These are phyloP conservation scores for Poecile atricapillus DNA, from an alignment of 2,113 vertebrate genomes.

Conservation along the genomic window DNA sequence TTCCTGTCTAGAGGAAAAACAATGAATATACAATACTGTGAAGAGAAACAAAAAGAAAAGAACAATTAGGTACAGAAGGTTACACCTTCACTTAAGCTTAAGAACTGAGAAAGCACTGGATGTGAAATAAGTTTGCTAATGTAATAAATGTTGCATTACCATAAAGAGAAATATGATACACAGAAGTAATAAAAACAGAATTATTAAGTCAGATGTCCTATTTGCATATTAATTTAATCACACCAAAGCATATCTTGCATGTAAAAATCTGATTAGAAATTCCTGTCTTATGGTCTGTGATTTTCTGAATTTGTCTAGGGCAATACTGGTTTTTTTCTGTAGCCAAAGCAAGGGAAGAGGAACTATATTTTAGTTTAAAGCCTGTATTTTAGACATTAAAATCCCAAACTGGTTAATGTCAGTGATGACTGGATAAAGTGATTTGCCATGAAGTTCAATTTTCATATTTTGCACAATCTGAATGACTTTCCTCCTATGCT, in stretches of 20 bases:
- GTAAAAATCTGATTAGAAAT: background rate
- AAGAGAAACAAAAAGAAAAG: background rate
- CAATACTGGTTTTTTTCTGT: background rate
- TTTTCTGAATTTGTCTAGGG: background rate
- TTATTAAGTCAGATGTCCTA: background rate
- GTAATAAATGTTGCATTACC: background rate
- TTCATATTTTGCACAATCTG: background rate
- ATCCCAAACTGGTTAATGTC: background rate
- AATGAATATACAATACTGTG: background rate
- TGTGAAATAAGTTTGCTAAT: background rate
- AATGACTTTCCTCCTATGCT: background rate
- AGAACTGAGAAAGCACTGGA: background rate
- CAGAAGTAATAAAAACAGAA: background rate
- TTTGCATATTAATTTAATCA: background rate
- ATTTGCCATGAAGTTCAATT: background rate
- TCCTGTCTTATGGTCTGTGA: background rate
- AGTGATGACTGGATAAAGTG: background rate
- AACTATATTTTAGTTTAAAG: background rate
- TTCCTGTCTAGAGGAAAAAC: background rate
- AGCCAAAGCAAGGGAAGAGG: background rate
- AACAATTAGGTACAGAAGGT: background rate
- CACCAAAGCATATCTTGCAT: background rate
- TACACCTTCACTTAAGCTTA: background rate
- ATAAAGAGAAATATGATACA: background rate
- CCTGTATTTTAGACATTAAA: background rate